Evolutionary conservation across 2,888 invertebrate genomes (phyloP), one percentile per base, ranked within the genome.

Genomic region (Clunio marinus): DNA sequence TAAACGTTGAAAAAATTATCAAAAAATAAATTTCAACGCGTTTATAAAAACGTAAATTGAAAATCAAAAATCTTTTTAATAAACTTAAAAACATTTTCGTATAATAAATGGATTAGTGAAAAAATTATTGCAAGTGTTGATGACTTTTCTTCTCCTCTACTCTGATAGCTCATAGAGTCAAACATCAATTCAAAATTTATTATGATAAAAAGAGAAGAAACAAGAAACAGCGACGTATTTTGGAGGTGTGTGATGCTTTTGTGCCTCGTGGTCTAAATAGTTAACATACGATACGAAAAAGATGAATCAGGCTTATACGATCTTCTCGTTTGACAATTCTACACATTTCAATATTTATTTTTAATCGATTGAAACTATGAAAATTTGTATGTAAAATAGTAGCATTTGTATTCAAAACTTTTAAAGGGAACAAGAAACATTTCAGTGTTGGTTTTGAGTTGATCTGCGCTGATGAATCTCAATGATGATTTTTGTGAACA

Each of bases 321-420:
- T 15, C 7, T 2, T 1, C 15, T 15, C 1, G 13, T 45, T n/a
- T 17, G 45, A 15, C 15, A 32, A 10, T 32, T 32, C 5, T 4
- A 32, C 10, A 7, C 32, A 15, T 51, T 51, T 51, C 24, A 20
- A 51, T 51, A n/a, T n/a, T n/a, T n/a, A n/a, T n/a, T n/a, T n/a
- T n/a, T n/a, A 22, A n/a, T 22, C 51, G 51, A 13, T 51, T 17
- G 51, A 51, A 20, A 51, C 51, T 7, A 51, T 15, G 4, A 45
- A 22, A 45, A 65, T 46, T 51, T 28, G 8, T 7, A 66, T 66
- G 66, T 46, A 55, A 66, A 66, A 8, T 15, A 55, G 66, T 4
- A 32, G 15, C 51, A 66, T 66, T 66, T 66, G 32, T 66, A 66
- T 66, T 66, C 66, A 66, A 55, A 57, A 27, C 32, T 32, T n/a